Conservation (phyloP, 2,113 vertebrate species). For the Cheirogaleus medius region DNA sequence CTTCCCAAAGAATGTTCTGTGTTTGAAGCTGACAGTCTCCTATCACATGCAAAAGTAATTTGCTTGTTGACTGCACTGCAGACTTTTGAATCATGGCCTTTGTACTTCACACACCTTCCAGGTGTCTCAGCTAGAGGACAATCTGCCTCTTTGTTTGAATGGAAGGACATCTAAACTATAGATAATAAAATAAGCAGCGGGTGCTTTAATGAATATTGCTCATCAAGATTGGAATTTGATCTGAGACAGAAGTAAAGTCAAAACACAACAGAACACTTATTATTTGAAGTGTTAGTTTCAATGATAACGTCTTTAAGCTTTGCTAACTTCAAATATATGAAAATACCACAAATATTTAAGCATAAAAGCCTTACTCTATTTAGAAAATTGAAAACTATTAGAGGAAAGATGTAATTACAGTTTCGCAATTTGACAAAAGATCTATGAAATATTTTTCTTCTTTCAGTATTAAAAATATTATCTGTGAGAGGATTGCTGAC, state of each 20-base stretch:
- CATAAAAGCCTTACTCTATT: not conserved
- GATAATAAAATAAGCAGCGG: constrained; percentile 84
- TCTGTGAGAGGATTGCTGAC: not conserved
- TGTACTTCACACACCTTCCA: constrained; percentile 90
- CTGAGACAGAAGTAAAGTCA: constrained; percentile 71
- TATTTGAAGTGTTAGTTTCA: constrained; percentile 72
- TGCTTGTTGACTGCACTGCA: constrained; percentile 88
- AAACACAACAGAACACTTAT: constrained; percentile 64
- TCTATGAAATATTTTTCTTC: not conserved
- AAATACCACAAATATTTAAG: constrained; percentile 48
- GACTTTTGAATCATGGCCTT: constrained; percentile 90
- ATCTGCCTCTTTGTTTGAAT: constrained; percentile 90
- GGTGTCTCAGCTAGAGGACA: constrained; percentile 92
- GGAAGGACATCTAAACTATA: constrained; percentile 80
- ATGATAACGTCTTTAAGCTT: constrained; percentile 70
- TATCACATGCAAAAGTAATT: constrained; percentile 94
- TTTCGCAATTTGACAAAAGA: constrained; percentile 29
- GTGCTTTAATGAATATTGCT: constrained; percentile 82
- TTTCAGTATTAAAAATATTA: not conserved
- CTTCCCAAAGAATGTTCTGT: constrained; percentile 93
- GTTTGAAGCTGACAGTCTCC: constrained; percentile 96
- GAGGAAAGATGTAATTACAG: not conserved
- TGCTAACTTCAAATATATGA: constrained; percentile 62
- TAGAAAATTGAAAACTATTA: constrained; percentile 16
- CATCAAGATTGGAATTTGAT: constrained; percentile 84